A percentile compares a stretch with the other conserved stretches of the same genome.
These are phyloP conservation scores for Cosmorhoe ocellata DNA, from an alignment of 2,888 invertebrate genomes.

Conservation along the genomic window DNA sequence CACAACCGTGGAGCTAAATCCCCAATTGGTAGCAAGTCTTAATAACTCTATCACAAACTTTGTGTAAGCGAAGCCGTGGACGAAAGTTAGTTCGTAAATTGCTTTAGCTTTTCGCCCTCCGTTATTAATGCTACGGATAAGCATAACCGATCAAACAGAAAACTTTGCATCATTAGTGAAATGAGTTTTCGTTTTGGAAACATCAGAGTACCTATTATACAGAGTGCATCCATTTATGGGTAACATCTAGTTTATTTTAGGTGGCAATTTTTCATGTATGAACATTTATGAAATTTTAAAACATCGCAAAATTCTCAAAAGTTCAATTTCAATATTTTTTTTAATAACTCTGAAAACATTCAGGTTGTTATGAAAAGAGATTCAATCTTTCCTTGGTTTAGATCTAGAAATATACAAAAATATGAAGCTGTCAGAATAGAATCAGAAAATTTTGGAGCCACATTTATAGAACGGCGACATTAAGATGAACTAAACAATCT, in stretches of 20 bases:
- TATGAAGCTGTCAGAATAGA: no score
- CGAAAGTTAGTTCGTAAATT: constrained; percentile 41
- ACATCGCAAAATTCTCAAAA: no score
- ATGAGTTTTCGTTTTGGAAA: constrained; percentile 45
- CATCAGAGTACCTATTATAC: constrained; percentile 33
- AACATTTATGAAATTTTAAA: no score
- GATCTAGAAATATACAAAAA: no score
- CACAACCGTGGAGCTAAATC: constrained; percentile 26
- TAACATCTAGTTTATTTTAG: no score
- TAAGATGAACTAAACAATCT: neutral
- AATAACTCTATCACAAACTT: constrained; percentile 36
- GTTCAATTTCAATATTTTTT: no score
- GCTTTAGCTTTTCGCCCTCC: constrained; percentile 39
- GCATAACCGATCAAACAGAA: constrained; percentile 51
- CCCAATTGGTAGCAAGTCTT: constrained; percentile 34
- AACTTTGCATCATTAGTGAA: constrained; percentile 55
- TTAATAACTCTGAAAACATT: no score
- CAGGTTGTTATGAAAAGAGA: no score
- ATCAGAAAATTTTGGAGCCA: no score
- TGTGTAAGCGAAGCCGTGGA: constrained; percentile 35
- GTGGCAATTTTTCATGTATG: no score
- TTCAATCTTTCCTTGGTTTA: no score
- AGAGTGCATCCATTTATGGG: constrained; percentile 8
- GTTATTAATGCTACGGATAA: constrained; percentile 45
- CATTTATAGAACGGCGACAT: no score